Base-by-base conservation (phyloP, 92 coral and sea anemone genomes). In the Paragorgia papillata region DNA sequence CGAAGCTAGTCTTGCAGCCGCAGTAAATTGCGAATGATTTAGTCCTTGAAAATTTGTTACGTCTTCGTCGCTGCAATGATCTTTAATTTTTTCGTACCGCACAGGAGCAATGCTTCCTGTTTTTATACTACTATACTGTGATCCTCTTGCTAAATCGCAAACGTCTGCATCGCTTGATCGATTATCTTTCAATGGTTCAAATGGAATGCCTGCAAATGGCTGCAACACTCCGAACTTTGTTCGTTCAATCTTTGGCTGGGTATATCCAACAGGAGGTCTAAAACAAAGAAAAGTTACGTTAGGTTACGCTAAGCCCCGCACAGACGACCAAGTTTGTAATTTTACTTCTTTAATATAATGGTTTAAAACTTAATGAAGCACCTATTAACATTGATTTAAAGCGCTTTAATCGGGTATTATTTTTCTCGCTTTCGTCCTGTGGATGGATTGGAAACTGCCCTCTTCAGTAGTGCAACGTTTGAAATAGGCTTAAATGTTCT, bases 131-230 rank as follows among this genome's bases (percentile, higher is more conserved):
- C 80, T 51, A 37, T 37, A 10, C 43, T 10, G 6, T 4, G 43
- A 37, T 37, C 43, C 90, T 4, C 74, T 66, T 26, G 83, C 79
- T 62, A 44, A 80, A 26, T 33, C 56, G 41, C 74, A n/a, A 21
- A 32, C 75, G 22, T 61, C 81, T 53, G 41, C 88, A 26, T 76
- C 83, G 4, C 76, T 62, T 2, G 88, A 80, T 9, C 81, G 85
- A 28, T 76, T 65, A 29, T 57, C 82, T 18, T 87, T 87, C 22
- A 79, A 61, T 29, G 97, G 88, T 30, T 90, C 87, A 56, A 78
- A 79, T 22, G 97, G 97, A 53, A 92, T 92, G 24, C 92, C 97
- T 2, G 85, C 64, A 13, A 97, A 92, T 1, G 97, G 97, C 60
- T 90, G 97, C 30, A 92, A 73, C 32, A 92, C 35, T 0, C 97